phyloP scores from a whole-genome alignment of 2,113 vertebrate genomes.

The Eurystomus gularis region DNA sequence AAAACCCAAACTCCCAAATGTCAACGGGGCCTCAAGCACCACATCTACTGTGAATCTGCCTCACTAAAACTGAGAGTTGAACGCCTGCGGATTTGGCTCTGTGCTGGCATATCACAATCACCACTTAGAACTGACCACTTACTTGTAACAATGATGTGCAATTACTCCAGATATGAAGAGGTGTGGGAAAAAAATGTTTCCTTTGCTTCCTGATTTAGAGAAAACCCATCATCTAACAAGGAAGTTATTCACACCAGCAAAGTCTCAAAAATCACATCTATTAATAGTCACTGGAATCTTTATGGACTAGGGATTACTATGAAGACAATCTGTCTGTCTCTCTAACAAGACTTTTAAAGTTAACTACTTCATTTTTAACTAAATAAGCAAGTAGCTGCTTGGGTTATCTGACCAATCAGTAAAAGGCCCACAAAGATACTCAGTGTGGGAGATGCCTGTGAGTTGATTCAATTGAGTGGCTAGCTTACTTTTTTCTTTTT shows the following conservation, averaged over 20 bases:
- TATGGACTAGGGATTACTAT: neutral
- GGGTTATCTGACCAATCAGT: neutral
- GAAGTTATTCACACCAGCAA: neutral
- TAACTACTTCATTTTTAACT: neutral
- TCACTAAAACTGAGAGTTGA: neutral
- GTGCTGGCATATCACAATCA: neutral
- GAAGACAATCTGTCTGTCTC: neutral
- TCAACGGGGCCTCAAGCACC: neutral
- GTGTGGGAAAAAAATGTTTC: neutral
- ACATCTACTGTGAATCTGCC: neutral
- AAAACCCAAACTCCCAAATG: neutral
- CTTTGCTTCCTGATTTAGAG: neutral
- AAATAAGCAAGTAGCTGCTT: neutral
- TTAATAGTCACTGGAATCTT: neutral
- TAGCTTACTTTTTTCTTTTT: neutral
- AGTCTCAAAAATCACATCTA: neutral
- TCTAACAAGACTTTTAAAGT: neutral
- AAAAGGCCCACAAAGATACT: neutral
- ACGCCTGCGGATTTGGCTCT: neutral
- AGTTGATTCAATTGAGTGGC: neutral
- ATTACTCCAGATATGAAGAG: neutral
- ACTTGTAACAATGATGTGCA: neutral
- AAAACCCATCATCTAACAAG: neutral
- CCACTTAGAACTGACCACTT: neutral
- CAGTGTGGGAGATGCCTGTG: neutral